Conservation (phyloP, 2,797 vertebrate species). For the Peromyscus eremicus region DNA sequence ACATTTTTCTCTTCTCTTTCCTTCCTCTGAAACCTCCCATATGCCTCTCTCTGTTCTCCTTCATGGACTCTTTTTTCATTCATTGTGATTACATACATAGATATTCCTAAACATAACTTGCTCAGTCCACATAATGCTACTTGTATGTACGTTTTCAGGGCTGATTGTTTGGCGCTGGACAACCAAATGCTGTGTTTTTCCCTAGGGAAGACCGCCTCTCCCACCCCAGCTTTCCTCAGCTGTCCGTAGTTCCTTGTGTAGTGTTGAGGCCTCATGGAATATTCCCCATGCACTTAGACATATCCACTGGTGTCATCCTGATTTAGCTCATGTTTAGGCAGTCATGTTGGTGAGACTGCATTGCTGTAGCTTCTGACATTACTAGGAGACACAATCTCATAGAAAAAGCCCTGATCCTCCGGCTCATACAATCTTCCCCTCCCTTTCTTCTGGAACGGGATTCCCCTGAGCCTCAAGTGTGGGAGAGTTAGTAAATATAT, state of each 20-base stretch:
- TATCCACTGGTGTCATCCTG: not conserved
- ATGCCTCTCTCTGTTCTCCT: not conserved
- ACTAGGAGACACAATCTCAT: not conserved
- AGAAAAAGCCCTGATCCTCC: not conserved
- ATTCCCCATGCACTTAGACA: not conserved
- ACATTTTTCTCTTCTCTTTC: not conserved
- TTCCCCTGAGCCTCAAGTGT: not conserved
- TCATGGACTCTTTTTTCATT: not conserved
- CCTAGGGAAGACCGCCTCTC: not conserved
- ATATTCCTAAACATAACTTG: not conserved
- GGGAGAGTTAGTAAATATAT: too few species aligned
- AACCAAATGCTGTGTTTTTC: not conserved
- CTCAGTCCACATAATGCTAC: not conserved
- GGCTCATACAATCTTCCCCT: not conserved
- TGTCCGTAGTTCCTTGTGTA: not conserved
- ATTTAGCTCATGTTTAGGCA: not conserved
- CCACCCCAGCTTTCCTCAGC: not conserved
- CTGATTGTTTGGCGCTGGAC: not conserved
- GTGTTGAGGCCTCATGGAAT: not conserved
- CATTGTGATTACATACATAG: not conserved
- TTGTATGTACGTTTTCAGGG: not conserved
- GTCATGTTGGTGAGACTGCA: not conserved
- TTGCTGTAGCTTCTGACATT: not conserved
- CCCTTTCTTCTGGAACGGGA: not conserved
- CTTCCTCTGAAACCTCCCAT: not conserved